A percentile compares a stretch with the other conserved stretches of the same genome.
Conservation (phyloP, 2,113 vertebrate genomes). For the Paralichthys olivaceus region DNA sequence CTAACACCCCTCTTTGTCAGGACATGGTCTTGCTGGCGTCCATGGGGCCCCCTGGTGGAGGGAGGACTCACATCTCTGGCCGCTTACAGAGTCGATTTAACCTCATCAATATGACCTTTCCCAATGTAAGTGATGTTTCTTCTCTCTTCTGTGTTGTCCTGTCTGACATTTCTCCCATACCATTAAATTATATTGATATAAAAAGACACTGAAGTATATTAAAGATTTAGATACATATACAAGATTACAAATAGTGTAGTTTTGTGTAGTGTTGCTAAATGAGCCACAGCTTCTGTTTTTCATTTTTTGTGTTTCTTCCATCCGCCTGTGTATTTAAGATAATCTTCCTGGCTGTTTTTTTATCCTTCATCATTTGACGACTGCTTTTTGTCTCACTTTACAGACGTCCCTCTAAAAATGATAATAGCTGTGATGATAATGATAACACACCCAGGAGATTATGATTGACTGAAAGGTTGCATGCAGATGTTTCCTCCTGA, state of each 20-base stretch:
- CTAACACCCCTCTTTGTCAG: conserved; percentile 61
- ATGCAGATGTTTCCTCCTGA: too few relatives aligned
- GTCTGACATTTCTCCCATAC: not conserved
- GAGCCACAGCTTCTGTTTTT: not conserved
- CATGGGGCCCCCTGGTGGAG: conserved; percentile 91
- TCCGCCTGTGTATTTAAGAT: not conserved
- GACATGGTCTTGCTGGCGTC: conserved; percentile 90
- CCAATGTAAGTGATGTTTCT: conserved; percentile 81
- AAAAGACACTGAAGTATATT: not conserved
- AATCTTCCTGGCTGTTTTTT: too few relatives aligned
- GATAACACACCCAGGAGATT: too few relatives aligned
- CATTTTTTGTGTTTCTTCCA: not conserved
- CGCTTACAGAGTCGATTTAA: conserved; percentile 91
- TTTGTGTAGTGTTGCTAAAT: not conserved
- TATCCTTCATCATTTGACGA: too few relatives aligned
- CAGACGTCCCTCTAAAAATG: too few relatives aligned
- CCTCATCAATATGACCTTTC: conserved; percentile 93
- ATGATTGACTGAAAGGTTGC: too few relatives aligned
- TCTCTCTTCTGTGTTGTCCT: not conserved
- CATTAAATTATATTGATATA: not conserved
- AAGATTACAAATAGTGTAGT: not conserved
- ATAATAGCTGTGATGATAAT: too few relatives aligned
- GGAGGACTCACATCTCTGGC: conserved; percentile 86
- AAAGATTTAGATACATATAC: not conserved
- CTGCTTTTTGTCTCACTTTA: too few relatives aligned